Base-by-base conservation (phyloP, 2,113 vertebrate genomes). In the Lethenteron camtschaticum region DNA sequence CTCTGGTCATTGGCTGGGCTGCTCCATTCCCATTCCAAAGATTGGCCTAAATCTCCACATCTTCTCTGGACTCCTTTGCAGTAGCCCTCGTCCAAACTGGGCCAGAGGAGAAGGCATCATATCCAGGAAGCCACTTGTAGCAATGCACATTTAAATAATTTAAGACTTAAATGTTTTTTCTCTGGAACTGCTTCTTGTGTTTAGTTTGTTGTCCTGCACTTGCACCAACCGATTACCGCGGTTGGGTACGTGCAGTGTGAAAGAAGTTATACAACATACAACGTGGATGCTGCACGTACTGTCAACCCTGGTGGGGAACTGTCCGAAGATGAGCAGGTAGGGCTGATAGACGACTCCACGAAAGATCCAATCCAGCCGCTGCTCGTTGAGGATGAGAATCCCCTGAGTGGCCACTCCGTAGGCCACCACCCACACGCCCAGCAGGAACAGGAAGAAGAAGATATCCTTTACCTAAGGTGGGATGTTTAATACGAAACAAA, bases 391-490 rank as follows among this genome's bases (percentile, higher is more conserved):
- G 72, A 95, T 91, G 73, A 96, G 84, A 75, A 99, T 95, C 69
- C 86, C 86, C 75, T 97, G 94, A 75, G 85, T 92, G 77, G 94
- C 90, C 59, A 99, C 92, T 1, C 94, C 92, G 0, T 90, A 99
- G 18, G 92, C 92, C 74, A 96, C 84, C 10, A 99, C 87, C 87
- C 90, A 95, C 76, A 97, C 88, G 6, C 87, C 87, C 77, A 99
- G 75, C 72, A 99, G 79, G 79, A 99, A 99, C 80, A 97, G 85
- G 78, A 97, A 99, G 81, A 99, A 94, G 82, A 99, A 96, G 81
- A 99, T 77, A 7, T 99, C 92, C 81, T 82, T 90, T 84, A 96
- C 86, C 94, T 99, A 80, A 70, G 72, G 74, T 41, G 41, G 41
- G 41, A 41, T 41, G 41, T 41, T 41, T 41, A 41, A 41, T 41